phyloP scores from a whole-genome alignment of 2,113 vertebrate species.

The Ceyx melanurus region DNA sequence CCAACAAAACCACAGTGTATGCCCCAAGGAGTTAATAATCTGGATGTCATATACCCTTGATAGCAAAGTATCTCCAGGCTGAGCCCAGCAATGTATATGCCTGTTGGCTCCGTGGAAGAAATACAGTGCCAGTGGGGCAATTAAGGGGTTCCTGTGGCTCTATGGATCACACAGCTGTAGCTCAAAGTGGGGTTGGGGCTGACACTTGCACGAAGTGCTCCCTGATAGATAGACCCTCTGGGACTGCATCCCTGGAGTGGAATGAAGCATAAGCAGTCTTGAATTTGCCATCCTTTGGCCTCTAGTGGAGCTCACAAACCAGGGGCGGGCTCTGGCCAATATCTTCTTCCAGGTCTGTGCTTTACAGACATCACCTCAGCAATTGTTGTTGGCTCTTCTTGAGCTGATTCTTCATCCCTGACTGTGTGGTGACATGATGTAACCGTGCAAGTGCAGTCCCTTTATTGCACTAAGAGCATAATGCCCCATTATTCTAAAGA shows the following conservation, averaged over 20 bases:
- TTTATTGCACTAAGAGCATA: conserved; percentile 7
- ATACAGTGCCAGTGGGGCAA: background rate
- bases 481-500: background rate
- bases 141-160: background rate
- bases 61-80: background rate
- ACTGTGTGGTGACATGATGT: background rate
- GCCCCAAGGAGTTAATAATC: background rate
- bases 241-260: background rate
- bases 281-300: background rate
- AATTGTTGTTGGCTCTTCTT: conserved; percentile 39
- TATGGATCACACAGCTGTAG: rapidly evolving
- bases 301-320: background rate
- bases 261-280: background rate
- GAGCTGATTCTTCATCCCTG: conserved; percentile 28
- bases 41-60: background rate
- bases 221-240: rapidly evolving
- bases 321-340: background rate
- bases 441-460: background rate
- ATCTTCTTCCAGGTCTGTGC: background rate
- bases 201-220: background rate
- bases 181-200: background rate
- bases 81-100: background rate
- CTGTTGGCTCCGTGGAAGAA: background rate
- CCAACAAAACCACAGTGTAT: background rate
- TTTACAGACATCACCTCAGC: conserved; percentile 62